These are phyloP conservation scores for Panopea generosa DNA, from an alignment of 2,888 invertebrate genomes.

Conservation along the genomic window DNA sequence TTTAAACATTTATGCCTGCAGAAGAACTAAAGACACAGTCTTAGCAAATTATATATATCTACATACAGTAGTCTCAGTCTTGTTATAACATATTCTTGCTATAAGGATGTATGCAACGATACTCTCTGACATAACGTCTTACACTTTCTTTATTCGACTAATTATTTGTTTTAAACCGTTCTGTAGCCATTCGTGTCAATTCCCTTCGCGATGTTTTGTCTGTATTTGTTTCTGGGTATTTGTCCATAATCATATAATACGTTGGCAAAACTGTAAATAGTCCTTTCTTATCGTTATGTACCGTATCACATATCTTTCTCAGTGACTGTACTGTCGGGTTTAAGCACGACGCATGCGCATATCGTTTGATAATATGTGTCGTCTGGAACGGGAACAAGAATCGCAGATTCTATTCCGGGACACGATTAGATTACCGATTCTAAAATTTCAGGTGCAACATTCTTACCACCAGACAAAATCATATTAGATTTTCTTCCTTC, in stretches of 20 bases:
- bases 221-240: constrained; percentile 28
- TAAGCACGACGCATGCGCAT: constrained; percentile 55
- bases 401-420: constrained; percentile 20
- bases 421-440: constrained; percentile 19
- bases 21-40: too few species aligned
- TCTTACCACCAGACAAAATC: constrained; percentile 41
- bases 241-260: constrained; percentile 34
- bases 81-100: too few species aligned
- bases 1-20: too few species aligned
- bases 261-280: constrained; percentile 43
- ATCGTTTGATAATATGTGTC: constrained; percentile 42
- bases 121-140: too few species aligned
- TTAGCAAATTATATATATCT: too few species aligned
- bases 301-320: constrained; percentile 28
- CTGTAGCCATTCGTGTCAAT: too few species aligned
- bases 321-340: constrained; percentile 39
- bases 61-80: too few species aligned
- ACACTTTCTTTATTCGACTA: too few species aligned
- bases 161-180: too few species aligned
- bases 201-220: too few species aligned
- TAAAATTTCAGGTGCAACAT: constrained; percentile 38
- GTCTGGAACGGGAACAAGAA: constrained; percentile 53
- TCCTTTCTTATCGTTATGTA: constrained; percentile 22
- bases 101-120: too few species aligned
- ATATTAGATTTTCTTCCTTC: constrained; percentile 19